These are phyloP conservation scores for Clarias gariepinus DNA, from an alignment of 2,113 vertebrate species.

Conservation along the genomic window DNA sequence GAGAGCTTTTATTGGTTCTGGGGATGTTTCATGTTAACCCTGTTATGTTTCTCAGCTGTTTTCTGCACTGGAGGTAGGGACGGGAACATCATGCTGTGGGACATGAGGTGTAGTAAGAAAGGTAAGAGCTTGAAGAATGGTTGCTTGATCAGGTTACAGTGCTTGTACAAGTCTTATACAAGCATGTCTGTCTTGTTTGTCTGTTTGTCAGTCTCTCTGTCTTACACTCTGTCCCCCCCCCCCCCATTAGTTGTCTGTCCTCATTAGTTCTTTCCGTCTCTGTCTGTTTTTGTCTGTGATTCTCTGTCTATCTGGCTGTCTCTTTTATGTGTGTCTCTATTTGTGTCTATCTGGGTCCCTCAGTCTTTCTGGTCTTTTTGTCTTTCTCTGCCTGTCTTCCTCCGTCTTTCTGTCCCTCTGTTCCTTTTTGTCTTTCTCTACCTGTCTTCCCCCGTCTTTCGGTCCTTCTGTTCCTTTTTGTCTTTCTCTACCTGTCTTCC, in stretches of 20 bases:
- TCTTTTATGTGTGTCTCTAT: neutral
- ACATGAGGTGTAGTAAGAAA: constrained; percentile 95
- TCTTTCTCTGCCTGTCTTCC: no score
- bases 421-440: no score
- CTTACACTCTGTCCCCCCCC: fast-evolving
- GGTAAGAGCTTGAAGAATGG: constrained; percentile 69
- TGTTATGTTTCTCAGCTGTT: constrained; percentile 76
- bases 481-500: neutral
- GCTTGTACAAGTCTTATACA: neutral
- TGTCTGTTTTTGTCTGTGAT: neutral
- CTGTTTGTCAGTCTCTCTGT: no score
- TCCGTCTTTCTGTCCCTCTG: no score
- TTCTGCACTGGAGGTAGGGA: constrained; percentile 96
- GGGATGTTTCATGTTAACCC: neutral
- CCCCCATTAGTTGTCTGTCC: no score
- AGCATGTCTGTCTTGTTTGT: neutral
- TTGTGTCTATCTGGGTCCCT: neutral
- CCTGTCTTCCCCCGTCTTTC: neutral
- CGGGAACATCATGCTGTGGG: constrained; percentile 98
- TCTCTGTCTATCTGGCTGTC: neutral
- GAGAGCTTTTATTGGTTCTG: neutral
- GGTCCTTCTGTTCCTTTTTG: neutral
- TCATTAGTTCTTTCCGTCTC: no score
- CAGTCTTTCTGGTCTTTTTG: no score
- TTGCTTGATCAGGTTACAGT: neutral